Evolutionary conservation across 2,888 invertebrate species (phyloP).

Genomic region (Oasisia sp.): DNA sequence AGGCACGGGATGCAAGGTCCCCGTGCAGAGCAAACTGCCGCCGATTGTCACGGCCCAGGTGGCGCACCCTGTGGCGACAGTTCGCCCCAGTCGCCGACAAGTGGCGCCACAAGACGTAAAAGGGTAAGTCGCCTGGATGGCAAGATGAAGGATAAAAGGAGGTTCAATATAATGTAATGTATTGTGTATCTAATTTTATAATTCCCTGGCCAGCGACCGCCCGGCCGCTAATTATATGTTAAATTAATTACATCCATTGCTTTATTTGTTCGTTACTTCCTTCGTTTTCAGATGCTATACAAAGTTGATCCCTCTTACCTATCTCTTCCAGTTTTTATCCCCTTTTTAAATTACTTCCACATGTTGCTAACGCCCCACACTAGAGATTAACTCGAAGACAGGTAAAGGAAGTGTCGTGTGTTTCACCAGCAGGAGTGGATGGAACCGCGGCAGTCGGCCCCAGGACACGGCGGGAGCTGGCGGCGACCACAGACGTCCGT

Average conservation of each 20-base stretch:
- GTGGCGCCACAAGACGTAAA: not conserved
- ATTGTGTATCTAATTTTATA: too few relatives aligned
- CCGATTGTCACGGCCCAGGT: not conserved
- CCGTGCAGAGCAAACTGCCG: not conserved
- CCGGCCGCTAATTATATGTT: too few relatives aligned
- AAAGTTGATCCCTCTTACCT: not conserved
- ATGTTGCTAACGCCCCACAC: not conserved
- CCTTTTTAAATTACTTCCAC: not conserved
- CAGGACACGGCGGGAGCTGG: not conserved
- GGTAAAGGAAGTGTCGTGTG: not conserved
- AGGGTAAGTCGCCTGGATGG: not conserved
- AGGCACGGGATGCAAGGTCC: conserved; percentile 17
- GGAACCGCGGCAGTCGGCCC: not conserved
- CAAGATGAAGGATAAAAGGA: not conserved
- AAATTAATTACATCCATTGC: too few relatives aligned
- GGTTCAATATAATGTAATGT: too few relatives aligned
- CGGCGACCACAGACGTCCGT: not conserved
- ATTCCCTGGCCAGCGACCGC: too few relatives aligned
- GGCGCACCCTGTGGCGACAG: not conserved
- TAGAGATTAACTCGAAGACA: not conserved
- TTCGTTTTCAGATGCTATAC: not conserved
- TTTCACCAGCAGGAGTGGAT: not conserved
- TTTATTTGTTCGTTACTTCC: not conserved
- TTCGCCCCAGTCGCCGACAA: not conserved
- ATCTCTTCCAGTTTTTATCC: not conserved